Conservation (phyloP, 2,888 invertebrate species). For the Protonemura montana region DNA sequence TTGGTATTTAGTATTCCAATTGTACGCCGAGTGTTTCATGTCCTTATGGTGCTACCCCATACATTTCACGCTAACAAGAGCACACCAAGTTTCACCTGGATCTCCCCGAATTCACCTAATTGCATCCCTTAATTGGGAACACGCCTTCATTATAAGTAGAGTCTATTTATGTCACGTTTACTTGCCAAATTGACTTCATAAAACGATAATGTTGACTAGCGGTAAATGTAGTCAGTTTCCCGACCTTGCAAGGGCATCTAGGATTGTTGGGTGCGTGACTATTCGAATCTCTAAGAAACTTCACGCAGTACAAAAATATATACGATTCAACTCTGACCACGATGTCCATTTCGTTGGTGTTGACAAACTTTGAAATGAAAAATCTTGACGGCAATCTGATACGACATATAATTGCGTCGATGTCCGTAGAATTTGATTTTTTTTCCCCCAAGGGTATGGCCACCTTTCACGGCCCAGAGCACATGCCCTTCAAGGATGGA, state of each 20-base stretch:
- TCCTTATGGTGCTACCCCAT: background rate
- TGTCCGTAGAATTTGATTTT: background rate
- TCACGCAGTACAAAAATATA: too few species aligned
- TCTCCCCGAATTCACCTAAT: background rate
- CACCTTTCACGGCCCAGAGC: background rate
- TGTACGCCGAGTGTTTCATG: background rate
- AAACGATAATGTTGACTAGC: background rate
- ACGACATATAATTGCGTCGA: background rate
- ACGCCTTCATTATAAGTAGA: background rate
- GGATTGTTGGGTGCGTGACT: background rate
- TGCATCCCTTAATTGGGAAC: background rate
- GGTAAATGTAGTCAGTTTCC: background rate
- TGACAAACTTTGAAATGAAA: background rate
- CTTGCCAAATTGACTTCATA: background rate
- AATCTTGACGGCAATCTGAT: background rate
- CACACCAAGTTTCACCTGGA: background rate
- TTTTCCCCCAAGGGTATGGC: background rate
- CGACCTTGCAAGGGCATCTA: too few species aligned
- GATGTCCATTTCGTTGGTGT: background rate
- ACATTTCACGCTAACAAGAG: background rate
- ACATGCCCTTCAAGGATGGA: background rate
- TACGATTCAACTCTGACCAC: background rate
- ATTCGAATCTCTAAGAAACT: background rate
- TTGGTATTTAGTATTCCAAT: background rate
- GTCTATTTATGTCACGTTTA: background rate